Evolutionary conservation across 2,113 vertebrate species (phyloP), one percentile per base, ranked within the genome.

Genomic region (Phalacrocorax carbo): DNA sequence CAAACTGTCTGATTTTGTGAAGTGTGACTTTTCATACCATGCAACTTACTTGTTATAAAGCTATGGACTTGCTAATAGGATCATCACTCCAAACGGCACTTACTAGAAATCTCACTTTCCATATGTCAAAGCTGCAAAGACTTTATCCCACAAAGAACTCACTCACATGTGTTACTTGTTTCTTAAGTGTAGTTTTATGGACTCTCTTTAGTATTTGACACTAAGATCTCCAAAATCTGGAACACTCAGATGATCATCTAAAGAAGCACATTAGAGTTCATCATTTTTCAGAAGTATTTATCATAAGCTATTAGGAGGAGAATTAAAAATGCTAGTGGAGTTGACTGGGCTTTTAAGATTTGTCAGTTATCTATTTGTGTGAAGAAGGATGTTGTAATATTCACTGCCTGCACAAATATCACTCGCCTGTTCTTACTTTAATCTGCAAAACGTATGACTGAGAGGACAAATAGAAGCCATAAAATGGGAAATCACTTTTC

Each of bases 401-500:
- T 88, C 82, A 25, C 44, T 75, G 32, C 48, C 85, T 90, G 78
- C 51, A 82, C 60, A 88, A 91, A 73, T 90, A 92, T 71, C 61
- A 91, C 49, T 90, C 8, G 3, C 55, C 62, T 77, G 40, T 86
- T 95, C 85, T 90, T 75, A 78, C 88, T 88, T 95, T 93, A 93
- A 82, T 82, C 78, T 94, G 32, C 30, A 71, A 82, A 93, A 77
- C 0, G 0, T 71, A 70, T 55, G 77, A 86, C 49, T 68, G 68
- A 92, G 38, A 92, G 89, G 77, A 91, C 30, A 95, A 96, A 91
- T 66, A 93, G 75, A 94, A 95, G 30, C 12, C 1, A 7, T 94
- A 90, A 93, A 91, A 77, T 80, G 36, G 34, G 7, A 94, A 94
- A 95, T 88, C 75, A 83, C 44, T 89, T 93, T 92, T 94, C 87